phyloP scores from a whole-genome alignment of 2,113 vertebrate genomes.

The Cyprinodon brontotheroides region DNA sequence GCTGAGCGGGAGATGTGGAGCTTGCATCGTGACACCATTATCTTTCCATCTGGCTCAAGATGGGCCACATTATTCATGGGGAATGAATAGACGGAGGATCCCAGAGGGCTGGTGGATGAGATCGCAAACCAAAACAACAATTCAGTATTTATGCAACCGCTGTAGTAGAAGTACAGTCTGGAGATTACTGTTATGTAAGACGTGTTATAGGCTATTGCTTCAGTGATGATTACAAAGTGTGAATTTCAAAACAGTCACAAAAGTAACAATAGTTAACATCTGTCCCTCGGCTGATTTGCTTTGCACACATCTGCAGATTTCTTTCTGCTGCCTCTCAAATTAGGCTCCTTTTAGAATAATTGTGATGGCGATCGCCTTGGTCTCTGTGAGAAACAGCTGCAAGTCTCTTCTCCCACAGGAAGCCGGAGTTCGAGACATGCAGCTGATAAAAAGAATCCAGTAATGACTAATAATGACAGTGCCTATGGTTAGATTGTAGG shows the following conservation, averaged over 20 bases:
- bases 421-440: conserved; percentile 55
- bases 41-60: conserved; percentile 72
- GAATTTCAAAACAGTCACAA: conserved; percentile 43
- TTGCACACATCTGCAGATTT: conserved; percentile 35
- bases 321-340: conserved; percentile 41
- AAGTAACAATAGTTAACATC: conserved; percentile 47
- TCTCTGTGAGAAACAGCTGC: conserved; percentile 51
- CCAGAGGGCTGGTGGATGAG: conserved; percentile 37
- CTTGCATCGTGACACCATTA: conserved; percentile 70
- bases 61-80: conserved; percentile 73
- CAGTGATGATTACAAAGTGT: conserved; percentile 32
- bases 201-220: conserved; percentile 28
- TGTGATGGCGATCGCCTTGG: conserved; percentile 20
- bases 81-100: conserved; percentile 65
- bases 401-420: conserved; percentile 44
- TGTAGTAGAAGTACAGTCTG: conserved; percentile 24
- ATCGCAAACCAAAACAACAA: conserved; percentile 49
- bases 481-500: conserved; percentile 31
- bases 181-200: conserved; percentile 44
- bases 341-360: conserved; percentile 37
- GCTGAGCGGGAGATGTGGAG: conserved; percentile 61
- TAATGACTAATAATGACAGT: conserved; percentile 41
- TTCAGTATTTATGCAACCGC: conserved; percentile 42
- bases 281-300: conserved; percentile 44
- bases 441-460: conserved; percentile 45